Percentiles rank a stretch among this genome's conserved stretches.
Evolutionary conservation across 1,140 invertebrate genomes (phyloP).

Genomic region (Ceratina calcarata): DNA sequence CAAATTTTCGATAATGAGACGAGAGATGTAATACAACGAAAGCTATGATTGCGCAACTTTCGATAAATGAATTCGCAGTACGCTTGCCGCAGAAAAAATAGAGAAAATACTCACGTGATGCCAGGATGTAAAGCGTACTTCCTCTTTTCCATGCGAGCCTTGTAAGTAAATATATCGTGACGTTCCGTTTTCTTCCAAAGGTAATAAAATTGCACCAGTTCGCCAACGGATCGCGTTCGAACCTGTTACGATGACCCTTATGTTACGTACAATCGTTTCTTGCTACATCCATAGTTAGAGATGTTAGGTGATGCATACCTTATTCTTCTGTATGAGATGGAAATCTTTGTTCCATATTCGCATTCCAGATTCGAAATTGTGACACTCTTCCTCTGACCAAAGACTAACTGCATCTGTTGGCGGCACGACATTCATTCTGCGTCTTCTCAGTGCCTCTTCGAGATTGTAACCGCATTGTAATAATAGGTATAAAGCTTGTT

Average conservation of each 20-base stretch:
- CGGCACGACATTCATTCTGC: conserved; percentile 89
- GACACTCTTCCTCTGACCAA: conserved; percentile 98
- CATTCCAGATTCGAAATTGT: conserved; percentile 97
- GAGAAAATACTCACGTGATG: conserved; percentile 82
- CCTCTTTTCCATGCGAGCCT: conserved; percentile 88
- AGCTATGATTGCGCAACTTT: neutral
- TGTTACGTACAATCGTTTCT: neutral
- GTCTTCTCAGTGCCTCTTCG: conserved; percentile 93
- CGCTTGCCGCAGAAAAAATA: neutral
- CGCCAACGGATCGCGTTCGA: conserved; percentile 95
- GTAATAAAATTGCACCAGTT: conserved; percentile 99
- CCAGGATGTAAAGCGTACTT: conserved; percentile 90
- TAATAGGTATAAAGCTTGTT: conserved; percentile 94
- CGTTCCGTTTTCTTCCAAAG: conserved; percentile 99
- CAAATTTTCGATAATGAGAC: conserved; percentile 47
- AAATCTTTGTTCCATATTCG: conserved; percentile 97
- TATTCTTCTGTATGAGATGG: conserved; percentile 95
- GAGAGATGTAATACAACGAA: conserved; percentile 13
- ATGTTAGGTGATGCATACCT: conserved; percentile 82
- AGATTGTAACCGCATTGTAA: conserved; percentile 97
- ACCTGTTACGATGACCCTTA: conserved; percentile 81
- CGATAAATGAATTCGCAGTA: no score
- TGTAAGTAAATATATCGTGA: conserved; percentile 93
- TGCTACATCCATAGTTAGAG: neutral
- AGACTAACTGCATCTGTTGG: conserved; percentile 89